phyloP scores from a whole-genome alignment of 2,888 invertebrate genomes.

The Acronicta alni region DNA sequence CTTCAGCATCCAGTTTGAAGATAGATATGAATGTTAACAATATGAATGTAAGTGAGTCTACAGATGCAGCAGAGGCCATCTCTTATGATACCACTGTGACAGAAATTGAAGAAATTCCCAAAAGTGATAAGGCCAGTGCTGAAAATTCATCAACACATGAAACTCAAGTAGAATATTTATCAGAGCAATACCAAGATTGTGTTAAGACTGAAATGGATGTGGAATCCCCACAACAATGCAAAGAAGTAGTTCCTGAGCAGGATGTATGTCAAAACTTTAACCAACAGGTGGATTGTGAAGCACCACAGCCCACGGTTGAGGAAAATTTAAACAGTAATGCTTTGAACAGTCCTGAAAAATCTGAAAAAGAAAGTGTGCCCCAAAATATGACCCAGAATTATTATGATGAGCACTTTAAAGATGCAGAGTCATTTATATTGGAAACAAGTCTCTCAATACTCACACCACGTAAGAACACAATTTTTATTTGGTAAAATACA shows the following conservation, averaged over 20 bases:
- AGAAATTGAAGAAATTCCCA: constrained; percentile 54
- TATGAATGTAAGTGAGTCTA: constrained; percentile 64
- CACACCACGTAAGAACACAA: constrained; percentile 75
- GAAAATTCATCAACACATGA: constrained; percentile 54
- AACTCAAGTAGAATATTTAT: constrained; percentile 70
- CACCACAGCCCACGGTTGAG: constrained; percentile 55
- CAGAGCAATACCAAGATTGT: constrained; percentile 58
- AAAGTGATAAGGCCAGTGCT: constrained; percentile 52
- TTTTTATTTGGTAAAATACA: neutral
- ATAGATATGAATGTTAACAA: constrained; percentile 78
- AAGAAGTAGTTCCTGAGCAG: constrained; percentile 54
- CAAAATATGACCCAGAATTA: constrained; percentile 77
- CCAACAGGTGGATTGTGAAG: constrained; percentile 66
- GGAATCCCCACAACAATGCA: constrained; percentile 38
- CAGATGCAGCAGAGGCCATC: constrained; percentile 46
- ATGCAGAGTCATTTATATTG: constrained; percentile 94
- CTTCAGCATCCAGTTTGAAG: constrained; percentile 78
- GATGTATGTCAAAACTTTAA: constrained; percentile 64
- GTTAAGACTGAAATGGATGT: constrained; percentile 49
- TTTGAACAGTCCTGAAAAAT: constrained; percentile 59
- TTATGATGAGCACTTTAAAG: constrained; percentile 92
- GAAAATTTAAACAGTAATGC: constrained; percentile 60
- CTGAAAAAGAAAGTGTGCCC: constrained; percentile 69
- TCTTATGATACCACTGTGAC: constrained; percentile 52
- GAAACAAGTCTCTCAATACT: constrained; percentile 89